Percentiles rank a stretch among this genome's conserved stretches.
These are phyloP conservation scores for Erpetoichthys calabaricus DNA, from an alignment of 2,797 vertebrate species.

Conservation along the genomic window DNA sequence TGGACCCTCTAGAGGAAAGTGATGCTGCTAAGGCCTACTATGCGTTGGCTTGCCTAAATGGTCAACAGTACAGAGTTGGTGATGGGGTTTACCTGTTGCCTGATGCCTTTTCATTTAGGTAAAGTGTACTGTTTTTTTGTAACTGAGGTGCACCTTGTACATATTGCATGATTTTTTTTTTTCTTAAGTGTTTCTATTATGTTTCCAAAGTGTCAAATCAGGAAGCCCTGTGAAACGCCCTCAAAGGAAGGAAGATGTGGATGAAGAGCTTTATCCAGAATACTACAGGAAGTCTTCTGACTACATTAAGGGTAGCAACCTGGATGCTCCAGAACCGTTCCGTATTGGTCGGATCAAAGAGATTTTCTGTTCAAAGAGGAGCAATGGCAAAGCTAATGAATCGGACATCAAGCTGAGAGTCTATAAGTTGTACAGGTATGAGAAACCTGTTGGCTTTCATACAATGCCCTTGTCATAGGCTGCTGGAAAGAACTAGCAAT, in stretches of 20 bases:
- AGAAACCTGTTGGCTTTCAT: neutral
- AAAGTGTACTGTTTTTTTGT: neutral
- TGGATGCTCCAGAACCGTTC: constrained; percentile 77
- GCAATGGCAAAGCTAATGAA: constrained; percentile 62
- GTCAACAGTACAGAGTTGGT: constrained; percentile 65
- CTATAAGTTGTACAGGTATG: constrained; percentile 83
- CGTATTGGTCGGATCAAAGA: constrained; percentile 78
- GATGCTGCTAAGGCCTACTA: constrained; percentile 60
- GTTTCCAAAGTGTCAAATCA: constrained; percentile 57
- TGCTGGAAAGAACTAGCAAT: no score
- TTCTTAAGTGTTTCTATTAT: neutral
- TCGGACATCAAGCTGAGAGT: constrained; percentile 70
- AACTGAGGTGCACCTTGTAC: no score
- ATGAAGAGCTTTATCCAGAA: constrained; percentile 84
- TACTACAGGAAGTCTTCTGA: constrained; percentile 92
- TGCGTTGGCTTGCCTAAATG: constrained; percentile 58
- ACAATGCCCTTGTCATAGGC: no score
- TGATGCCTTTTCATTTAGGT: constrained; percentile 76
- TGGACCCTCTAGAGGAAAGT: constrained; percentile 50
- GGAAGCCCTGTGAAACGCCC: constrained; percentile 76
- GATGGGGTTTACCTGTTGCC: constrained; percentile 73
- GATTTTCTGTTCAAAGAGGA: constrained; percentile 71
- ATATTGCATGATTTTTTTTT: neutral
- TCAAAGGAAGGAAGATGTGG: constrained; percentile 74
- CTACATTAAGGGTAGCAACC: constrained; percentile 94